Evolutionary conservation across 2,888 invertebrate species (phyloP), one percentile per base, ranked within the genome.

Genomic region (Aethes cnicana): DNA sequence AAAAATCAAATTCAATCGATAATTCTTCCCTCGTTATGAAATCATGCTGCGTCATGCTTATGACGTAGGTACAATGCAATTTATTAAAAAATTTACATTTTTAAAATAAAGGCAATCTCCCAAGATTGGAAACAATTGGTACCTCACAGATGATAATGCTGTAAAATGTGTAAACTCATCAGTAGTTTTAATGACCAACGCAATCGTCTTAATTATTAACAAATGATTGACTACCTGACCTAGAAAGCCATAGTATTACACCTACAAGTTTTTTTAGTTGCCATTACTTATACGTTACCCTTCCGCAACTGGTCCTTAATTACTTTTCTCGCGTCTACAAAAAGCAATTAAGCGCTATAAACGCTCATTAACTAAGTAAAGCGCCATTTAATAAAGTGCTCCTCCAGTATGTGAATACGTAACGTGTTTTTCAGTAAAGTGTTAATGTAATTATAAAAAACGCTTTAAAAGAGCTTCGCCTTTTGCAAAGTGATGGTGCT

Each of bases 401-500:
- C 23, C 52, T 39, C 39, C 46, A 30, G 36, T 46, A 46, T 46
- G 32, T 52, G 52, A 52, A 50, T 39, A 52, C 37, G 50, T 37
- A 36, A 44, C 49, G 28, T 44, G 33, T 32, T 39, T 42, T 37
- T 23, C 37, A 39, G 50, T 37, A 44, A 50, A 44, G 52, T 52
- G 52, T 52, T 52, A 52, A 52, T 46, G 39, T 44, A 46, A 54
- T 54, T 39, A 47, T 53, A 41, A 54, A 49, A 33, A 39, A 25
- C 50, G 43, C 8, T 43, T 35, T 56, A 57, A 52, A 56, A 64
- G 63, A 62, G 62, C 58, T 72, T 69, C 62, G 65, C 66, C 63
- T 68, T 77, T 73, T 63, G 76, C 75, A 78, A 70, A 69, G 68
- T 66, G 68, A 74, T 70, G 73, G 69, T 68, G 75, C 79, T 81